Base-by-base conservation (phyloP, 2,888 invertebrate species). In the Eilema caniola region DNA sequence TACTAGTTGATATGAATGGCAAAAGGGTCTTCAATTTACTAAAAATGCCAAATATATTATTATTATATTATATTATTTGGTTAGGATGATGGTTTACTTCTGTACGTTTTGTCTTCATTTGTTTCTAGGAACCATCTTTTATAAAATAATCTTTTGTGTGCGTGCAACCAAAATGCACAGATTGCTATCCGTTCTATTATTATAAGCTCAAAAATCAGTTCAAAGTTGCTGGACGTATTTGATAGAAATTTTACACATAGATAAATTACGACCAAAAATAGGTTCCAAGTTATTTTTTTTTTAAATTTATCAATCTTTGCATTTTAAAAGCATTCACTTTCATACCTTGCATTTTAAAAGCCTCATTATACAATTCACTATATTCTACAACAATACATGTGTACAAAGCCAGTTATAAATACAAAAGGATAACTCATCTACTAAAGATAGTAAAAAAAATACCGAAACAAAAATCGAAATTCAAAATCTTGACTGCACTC, bases 401-500 rank as follows among this genome's bases (percentile, higher is more conserved):
- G 5, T 53, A 53, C 10, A n/a, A 53, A n/a, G 20, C 53, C 20
- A 53, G 53, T 53, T 53, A n/a, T 53, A 53, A 53, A 53, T 53
- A 53, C n/a, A 20, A n/a, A 16, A 41, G 41, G 20, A n/a, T 53
- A 20, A n/a, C 20, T 53, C n/a, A n/a, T n/a, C 53, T 53, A 53
- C 53, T 53, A n/a, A 63, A 63, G 28, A 24, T 28, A 3, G 16
- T n/a, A 62, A 64, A 65, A n/a, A 3, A 31, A 65, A 69, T 20
- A 31, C 61, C 33, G 25, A 25, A 59, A 59, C 24, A 41, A 12
- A 60, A 63, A 62, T 57, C 65, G 23, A 66, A 63, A 71, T 64
- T 67, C 25, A 66, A 62, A 68, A 37, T 57, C 28, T 73, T 71
- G 72, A 66, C 57, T 59, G 62, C 47, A 79, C 83, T 81, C 84